These are phyloP conservation scores for Chaetorhynchus papuensis DNA, from an alignment of 2,113 vertebrate species.

Conservation along the genomic window DNA sequence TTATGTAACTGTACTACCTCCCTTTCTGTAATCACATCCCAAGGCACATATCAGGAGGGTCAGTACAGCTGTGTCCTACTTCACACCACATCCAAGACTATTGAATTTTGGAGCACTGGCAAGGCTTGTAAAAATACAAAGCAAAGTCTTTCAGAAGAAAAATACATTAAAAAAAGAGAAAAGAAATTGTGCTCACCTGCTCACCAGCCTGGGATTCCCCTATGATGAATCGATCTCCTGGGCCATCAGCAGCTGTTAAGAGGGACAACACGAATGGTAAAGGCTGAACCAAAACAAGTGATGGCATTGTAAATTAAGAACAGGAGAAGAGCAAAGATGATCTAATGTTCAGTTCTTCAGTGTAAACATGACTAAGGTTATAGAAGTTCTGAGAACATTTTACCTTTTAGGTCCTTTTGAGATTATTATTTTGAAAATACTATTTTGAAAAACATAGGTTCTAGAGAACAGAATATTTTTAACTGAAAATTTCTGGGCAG, in stretches of 20 bases:
- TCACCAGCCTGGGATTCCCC: conserved; percentile 99
- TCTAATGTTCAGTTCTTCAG: not conserved
- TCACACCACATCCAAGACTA: not conserved
- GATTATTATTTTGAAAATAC: not conserved
- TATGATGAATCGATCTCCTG: conserved; percentile 97
- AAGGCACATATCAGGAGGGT: not conserved
- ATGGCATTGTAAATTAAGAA: not conserved
- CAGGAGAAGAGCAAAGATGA: not conserved
- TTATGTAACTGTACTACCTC: conserved; percentile 1
- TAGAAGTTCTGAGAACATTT: not conserved
- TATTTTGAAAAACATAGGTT: not conserved
- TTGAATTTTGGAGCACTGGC: not conserved
- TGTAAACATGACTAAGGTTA: not conserved
- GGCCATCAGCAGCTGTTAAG: conserved; percentile 92
- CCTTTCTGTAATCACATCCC: conserved; percentile 19
- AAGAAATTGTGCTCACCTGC: conserved; percentile 78
- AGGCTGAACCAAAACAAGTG: not conserved
- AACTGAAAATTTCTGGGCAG: not conserved
- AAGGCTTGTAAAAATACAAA: not conserved
- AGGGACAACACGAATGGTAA: conserved; percentile 50
- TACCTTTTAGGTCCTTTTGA: not conserved
- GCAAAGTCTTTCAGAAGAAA: not conserved
- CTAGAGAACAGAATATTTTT: not conserved
- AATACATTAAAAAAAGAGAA: not conserved
- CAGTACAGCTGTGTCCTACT: conserved; percentile 21